Evolutionary conservation across 2,113 vertebrate species (phyloP).

Genomic region (Cebus imitator): DNA sequence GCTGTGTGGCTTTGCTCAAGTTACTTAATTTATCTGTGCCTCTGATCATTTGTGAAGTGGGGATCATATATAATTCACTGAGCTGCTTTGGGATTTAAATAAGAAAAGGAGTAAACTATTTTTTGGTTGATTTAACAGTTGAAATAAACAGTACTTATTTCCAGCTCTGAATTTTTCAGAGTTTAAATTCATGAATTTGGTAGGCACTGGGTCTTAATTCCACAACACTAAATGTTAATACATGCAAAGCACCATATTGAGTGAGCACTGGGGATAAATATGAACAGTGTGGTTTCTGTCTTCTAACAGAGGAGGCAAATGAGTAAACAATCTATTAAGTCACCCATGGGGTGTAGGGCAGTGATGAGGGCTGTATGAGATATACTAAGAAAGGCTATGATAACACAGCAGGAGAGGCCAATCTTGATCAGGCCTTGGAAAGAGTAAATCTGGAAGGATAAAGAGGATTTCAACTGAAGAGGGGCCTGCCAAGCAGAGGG

Average conservation of each 20-base stretch:
- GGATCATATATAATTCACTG: neutral
- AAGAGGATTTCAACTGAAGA: neutral
- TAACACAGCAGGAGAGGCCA: neutral
- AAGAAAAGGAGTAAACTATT: neutral
- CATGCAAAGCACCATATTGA: neutral
- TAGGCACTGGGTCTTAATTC: neutral
- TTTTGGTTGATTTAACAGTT: neutral
- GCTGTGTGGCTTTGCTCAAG: neutral
- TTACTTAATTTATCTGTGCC: neutral
- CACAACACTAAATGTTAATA: neutral
- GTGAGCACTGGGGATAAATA: neutral
- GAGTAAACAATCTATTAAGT: neutral
- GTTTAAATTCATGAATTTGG: neutral
- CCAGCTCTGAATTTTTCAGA: neutral
- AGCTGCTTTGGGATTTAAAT: neutral
- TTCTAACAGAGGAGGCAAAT: neutral
- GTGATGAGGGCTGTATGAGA: neutral
- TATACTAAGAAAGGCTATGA: neutral
- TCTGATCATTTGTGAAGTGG: neutral
- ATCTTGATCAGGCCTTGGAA: neutral
- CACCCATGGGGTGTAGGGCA: neutral
- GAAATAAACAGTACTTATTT: neutral
- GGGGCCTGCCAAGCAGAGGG: neutral
- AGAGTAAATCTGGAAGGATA: neutral
- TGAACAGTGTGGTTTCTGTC: neutral